Evolutionary conservation across 1,140 invertebrate genomes (phyloP).

Genomic region (Drosophila santomea): DNA sequence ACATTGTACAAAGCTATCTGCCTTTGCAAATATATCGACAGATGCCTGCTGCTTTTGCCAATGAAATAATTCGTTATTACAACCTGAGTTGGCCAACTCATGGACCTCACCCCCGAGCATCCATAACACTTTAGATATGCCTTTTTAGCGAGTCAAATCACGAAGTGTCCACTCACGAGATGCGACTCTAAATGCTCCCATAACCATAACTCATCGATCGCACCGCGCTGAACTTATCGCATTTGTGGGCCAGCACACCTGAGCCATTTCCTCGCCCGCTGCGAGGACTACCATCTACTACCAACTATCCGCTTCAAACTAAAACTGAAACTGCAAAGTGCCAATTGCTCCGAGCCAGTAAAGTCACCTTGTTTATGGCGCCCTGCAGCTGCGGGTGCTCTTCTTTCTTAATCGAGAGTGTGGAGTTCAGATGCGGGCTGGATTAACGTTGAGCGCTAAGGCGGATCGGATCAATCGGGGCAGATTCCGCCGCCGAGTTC

Average conservation of each 20-base stretch:
- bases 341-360: slow-evolving; percentile 62
- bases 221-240: slow-evolving; percentile 30
- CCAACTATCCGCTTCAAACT: slow-evolving; percentile 13
- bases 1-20: too few species aligned
- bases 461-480: slow-evolving; percentile 58
- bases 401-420: slow-evolving; percentile 48
- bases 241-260: slow-evolving; percentile 53
- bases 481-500: slow-evolving; percentile 59
- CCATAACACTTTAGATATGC: slow-evolving; percentile 45
- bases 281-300: slow-evolving; percentile 31
- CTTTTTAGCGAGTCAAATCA: slow-evolving; percentile 29
- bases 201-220: slow-evolving; percentile 53
- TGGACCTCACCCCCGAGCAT: slow-evolving; percentile 1
- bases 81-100: slow-evolving; percentile 10
- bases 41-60: not conserved
- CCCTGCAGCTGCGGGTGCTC: slow-evolving; percentile 73
- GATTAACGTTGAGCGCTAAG: slow-evolving; percentile 56
- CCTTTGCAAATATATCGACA: too few species aligned
- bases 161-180: slow-evolving; percentile 18
- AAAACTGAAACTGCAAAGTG: slow-evolving; percentile 24
- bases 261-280: slow-evolving; percentile 28
- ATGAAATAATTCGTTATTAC: not conserved
- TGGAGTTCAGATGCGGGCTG: slow-evolving; percentile 35
- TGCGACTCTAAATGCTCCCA: slow-evolving; percentile 22
- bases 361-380: slow-evolving; percentile 76